Evolutionary conservation across 2,797 vertebrate genomes (phyloP), one percentile per base, ranked within the genome.

Genomic region (Onychomys leucogaster): DNA sequence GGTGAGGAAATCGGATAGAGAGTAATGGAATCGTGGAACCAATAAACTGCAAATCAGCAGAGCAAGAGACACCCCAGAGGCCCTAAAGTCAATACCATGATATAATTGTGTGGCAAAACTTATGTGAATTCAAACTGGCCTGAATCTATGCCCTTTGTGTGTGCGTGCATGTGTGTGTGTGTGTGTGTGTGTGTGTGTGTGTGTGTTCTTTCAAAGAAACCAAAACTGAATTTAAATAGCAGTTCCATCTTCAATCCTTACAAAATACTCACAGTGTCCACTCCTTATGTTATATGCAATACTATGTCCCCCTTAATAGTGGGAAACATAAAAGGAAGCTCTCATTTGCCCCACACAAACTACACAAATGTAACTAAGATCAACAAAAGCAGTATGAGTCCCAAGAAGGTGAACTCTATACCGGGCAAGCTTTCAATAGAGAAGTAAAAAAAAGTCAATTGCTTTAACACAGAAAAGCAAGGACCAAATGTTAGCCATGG

Each of bases 11-110:
- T 96, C 92, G 82, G 67, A 89, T 92, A 94, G 55, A 97, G 89
- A 95, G 75, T 97, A 96, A 97, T 97, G 90, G 85, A 94, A 96
- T 97, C 0, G 6, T 61, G 34, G 71, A 97, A 94, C 82, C 94
- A 97, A 97, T 97, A 98, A 96, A 92, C 94, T 94, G 82, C 78
- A 98, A 95, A 94, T 95, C 94, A 96, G 94, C 76, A 94, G 87
- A 98, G 92, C 95, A 97, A 95, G 86, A 76, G 59, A 92, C 61
- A 91, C 94, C 80, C 94, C 37, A 93, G 92, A 92, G 92, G 82
- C 94, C 57, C 34, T 96, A 95, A 95, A 75, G 92, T 96, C 92
- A 96, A 98, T 98, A 94, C 63, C 95, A 75, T 97, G 92, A 96
- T 93, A 91, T 55, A 95, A 97, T 90, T 94, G 86, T 97, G 78